A percentile compares a stretch with the other conserved stretches of the same genome.
Conservation (phyloP, 2,113 vertebrate genomes). For the Misgurnus anguillicaudatus region DNA sequence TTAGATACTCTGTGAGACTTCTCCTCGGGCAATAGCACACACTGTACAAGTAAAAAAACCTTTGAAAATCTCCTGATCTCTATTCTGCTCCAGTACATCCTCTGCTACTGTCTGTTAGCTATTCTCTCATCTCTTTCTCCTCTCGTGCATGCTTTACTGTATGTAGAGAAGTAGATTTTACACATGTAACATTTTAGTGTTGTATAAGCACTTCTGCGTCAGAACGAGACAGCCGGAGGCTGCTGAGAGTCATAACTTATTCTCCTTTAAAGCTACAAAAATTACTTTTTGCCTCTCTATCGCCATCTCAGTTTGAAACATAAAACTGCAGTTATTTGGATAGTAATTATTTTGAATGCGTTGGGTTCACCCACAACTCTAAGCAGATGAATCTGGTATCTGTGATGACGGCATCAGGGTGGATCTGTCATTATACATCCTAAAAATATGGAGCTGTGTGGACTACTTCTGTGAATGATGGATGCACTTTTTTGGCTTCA, state of each 20-base stretch:
- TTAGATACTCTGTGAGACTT: constrained; percentile 24
- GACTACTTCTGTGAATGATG: no score
- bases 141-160: background rate
- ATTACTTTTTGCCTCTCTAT: no score
- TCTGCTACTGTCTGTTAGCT: background rate
- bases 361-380: no score
- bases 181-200: background rate
- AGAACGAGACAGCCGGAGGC: background rate
- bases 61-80: constrained; percentile 13
- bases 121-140: background rate
- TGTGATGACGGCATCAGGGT: no score
- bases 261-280: no score
- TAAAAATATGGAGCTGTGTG: no score
- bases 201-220: background rate
- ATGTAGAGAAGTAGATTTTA: background rate
- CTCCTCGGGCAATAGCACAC: background rate
- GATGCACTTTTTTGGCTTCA: no score
- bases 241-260: background rate
- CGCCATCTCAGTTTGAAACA: no score
- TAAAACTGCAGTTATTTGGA: no score
- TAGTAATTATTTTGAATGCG: no score
- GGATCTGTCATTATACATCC: no score
- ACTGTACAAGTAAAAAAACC: constrained; percentile 18
- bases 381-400: no score
- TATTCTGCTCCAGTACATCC: background rate